Evolutionary conservation across 2,113 vertebrate genomes (phyloP).

Genomic region (Microcebus jonahi): DNA sequence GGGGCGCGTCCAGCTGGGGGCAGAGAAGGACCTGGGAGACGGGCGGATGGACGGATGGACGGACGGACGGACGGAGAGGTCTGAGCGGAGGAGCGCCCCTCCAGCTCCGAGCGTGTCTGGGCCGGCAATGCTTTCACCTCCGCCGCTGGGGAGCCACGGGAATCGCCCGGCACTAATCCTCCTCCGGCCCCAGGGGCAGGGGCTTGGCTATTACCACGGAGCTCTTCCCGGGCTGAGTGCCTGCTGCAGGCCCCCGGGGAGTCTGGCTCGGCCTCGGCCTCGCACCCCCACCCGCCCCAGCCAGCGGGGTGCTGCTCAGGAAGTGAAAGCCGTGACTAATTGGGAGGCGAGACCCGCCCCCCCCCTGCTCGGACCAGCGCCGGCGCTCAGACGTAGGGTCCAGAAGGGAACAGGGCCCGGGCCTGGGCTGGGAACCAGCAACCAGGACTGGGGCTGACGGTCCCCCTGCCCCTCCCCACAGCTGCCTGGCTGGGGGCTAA

Average conservation of each 20-base stretch:
- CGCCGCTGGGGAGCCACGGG: not conserved
- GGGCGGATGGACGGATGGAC: not conserved
- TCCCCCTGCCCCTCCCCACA: not conserved
- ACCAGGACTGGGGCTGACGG: not conserved
- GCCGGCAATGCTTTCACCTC: not conserved
- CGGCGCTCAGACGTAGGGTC: not conserved
- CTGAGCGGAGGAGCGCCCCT: not conserved
- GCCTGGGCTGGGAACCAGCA: not conserved
- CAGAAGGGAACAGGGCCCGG: not conserved
- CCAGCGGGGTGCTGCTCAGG: not conserved
- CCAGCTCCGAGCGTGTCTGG: not conserved
- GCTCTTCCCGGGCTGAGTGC: constrained; percentile 21
- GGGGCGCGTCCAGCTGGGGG: not conserved
- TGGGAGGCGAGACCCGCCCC: not conserved
- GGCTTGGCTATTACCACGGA: constrained; percentile 45
- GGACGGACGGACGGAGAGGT: not conserved
- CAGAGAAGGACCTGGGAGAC: constrained; percentile 5
- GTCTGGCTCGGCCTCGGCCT: constrained; percentile 53
- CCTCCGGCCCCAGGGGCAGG: not conserved
- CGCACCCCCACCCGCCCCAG: not conserved
- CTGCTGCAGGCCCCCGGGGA: constrained; percentile 2
- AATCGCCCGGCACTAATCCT: not conserved
- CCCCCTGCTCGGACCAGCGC: rapidly evolving
- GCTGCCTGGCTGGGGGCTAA: not conserved
- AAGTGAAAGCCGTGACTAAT: not conserved